These are phyloP conservation scores for Corythoichthys intestinalis DNA, from an alignment of 2,113 vertebrate genomes.

Conservation along the genomic window DNA sequence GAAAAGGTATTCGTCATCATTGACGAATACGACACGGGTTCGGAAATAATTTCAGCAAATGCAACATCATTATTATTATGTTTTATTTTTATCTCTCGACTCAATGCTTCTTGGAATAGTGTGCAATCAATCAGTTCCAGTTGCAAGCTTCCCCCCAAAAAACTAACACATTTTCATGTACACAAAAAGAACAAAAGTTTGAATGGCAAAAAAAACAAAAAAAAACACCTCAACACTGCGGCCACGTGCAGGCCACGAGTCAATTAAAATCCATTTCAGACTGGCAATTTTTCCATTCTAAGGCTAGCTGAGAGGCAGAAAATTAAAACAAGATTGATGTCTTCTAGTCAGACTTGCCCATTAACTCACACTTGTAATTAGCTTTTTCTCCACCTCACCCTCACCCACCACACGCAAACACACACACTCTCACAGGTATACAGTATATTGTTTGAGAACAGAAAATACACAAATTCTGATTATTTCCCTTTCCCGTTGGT, in stretches of 20 bases:
- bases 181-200: background rate
- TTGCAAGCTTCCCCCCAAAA: background rate
- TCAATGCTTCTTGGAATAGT: background rate
- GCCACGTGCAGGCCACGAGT: slow-evolving; percentile 16
- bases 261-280: slow-evolving; percentile 19
- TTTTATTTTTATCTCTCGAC: background rate
- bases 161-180: background rate
- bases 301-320: slow-evolving; percentile 37
- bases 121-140: background rate
- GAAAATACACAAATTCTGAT: background rate
- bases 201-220: background rate
- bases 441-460: background rate
- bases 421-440: background rate
- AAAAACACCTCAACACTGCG: background rate
- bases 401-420: background rate
- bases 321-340: slow-evolving; percentile 42
- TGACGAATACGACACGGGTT: too few relatives aligned
- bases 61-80: background rate
- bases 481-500: background rate
- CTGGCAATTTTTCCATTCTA: slow-evolving; percentile 28
- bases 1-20: too few relatives aligned
- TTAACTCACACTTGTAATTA: slow-evolving; percentile 22
- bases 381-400: background rate
- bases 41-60: background rate
- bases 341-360: slow-evolving; percentile 40